A percentile compares a stretch with the other conserved stretches of the same genome.
phyloP scores from a whole-genome alignment of 92 coral and sea anemone genomes.

The Virgularia gustaviana region DNA sequence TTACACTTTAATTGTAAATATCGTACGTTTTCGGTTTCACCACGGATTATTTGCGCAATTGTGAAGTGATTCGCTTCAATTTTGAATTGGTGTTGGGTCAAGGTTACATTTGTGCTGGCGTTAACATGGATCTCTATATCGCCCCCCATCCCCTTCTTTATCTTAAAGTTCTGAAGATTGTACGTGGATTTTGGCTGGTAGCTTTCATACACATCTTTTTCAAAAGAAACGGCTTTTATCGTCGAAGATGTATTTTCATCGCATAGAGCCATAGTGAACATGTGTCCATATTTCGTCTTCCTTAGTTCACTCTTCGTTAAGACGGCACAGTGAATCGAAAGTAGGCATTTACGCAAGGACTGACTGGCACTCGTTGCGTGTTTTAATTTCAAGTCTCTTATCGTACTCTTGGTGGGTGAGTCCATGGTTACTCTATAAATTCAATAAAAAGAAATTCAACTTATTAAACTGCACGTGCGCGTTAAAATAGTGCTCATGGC shows the following conservation, averaged over 20 bases:
- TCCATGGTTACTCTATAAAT: no score
- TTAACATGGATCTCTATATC: neutral
- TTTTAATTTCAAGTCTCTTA: no score
- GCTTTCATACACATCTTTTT: neutral
- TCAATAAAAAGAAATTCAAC: constrained; percentile 21
- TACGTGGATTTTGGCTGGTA: neutral
- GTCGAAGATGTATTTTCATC: neutral
- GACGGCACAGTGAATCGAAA: no score
- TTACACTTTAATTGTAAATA: neutral
- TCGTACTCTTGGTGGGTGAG: no score
- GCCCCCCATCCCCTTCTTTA: neutral
- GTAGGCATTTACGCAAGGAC: no score
- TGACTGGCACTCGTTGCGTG: no score
- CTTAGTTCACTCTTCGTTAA: neutral
- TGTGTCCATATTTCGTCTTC: neutral
- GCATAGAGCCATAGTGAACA: neutral
- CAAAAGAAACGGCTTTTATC: neutral
- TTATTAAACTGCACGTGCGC: constrained; percentile 1
- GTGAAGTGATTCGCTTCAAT: neutral
- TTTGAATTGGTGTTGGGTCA: neutral
- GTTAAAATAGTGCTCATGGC: no score
- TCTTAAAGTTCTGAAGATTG: neutral
- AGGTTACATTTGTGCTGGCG: neutral
- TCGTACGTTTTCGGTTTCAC: neutral
- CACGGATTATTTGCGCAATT: neutral